phyloP scores from a whole-genome alignment of 2,797 vertebrate genomes.

The Pitangus sulphuratus region DNA sequence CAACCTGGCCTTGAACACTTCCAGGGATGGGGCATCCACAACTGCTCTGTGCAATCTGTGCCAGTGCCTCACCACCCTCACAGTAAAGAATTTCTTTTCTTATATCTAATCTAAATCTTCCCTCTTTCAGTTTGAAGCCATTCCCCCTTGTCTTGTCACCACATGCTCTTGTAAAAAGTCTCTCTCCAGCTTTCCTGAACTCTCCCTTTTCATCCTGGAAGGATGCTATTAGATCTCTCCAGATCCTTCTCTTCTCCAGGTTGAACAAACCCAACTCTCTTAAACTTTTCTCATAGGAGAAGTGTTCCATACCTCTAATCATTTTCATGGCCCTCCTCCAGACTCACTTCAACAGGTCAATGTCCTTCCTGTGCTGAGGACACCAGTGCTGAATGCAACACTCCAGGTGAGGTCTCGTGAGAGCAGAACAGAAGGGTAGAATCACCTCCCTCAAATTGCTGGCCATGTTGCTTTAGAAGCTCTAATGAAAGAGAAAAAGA shows the following conservation, averaged over 20 bases:
- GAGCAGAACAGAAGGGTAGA: not conserved
- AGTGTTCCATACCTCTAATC: not conserved
- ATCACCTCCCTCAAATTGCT: not conserved
- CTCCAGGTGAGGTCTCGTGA: not conserved
- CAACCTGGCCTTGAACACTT: not conserved
- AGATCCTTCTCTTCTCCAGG: not conserved
- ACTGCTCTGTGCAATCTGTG: accelerated
- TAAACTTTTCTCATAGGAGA: not conserved
- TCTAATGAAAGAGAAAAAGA: not conserved
- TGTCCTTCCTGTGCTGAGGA: not conserved
- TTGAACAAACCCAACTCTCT: not conserved
- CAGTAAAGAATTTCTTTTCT: not conserved
- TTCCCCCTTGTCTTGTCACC: not conserved
- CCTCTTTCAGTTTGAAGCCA: not conserved
- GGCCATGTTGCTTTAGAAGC: not conserved
- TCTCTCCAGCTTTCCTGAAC: not conserved
- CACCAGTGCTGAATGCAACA: not conserved
- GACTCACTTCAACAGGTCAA: accelerated
- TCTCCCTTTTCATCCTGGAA: not conserved
- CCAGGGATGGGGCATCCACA: not conserved
- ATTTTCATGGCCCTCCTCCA: not conserved
- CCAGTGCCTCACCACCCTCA: not conserved
- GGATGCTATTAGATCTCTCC: too few relatives aligned
- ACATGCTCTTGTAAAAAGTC: not conserved
- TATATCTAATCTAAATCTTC: not conserved